Conservation (phyloP, 2,888 invertebrate species). For the Caenorhabditis sp. region DNA sequence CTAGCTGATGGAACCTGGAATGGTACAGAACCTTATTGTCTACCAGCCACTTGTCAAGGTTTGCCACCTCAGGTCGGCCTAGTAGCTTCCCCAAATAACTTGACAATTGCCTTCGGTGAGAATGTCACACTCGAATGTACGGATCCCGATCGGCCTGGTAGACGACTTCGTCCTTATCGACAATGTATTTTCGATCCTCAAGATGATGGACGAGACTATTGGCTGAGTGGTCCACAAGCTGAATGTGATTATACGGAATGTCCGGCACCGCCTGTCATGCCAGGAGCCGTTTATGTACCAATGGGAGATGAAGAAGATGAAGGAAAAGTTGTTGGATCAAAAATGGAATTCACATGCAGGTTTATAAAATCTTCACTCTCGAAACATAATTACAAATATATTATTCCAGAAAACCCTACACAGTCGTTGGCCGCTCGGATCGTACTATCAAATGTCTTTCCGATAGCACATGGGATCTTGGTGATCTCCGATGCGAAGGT, state of each 20-base stretch:
- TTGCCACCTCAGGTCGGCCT: slow-evolving; percentile 66
- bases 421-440: slow-evolving; percentile 90
- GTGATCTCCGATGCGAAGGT: slow-evolving; percentile 89
- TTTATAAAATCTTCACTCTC: too few relatives aligned
- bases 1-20: slow-evolving; percentile 91
- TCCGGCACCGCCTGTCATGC: slow-evolving; percentile 87
- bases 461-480: slow-evolving; percentile 96
- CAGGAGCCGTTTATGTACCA: slow-evolving; percentile 86
- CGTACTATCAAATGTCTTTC: slow-evolving; percentile 88
- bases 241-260: slow-evolving; percentile 78
- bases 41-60: slow-evolving; percentile 75
- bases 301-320: not conserved
- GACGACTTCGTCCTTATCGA: slow-evolving; percentile 82
- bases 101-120: slow-evolving; percentile 65
- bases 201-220: slow-evolving; percentile 73
- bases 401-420: slow-evolving; percentile 89
- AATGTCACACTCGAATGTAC: slow-evolving; percentile 68
- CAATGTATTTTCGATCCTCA: slow-evolving; percentile 96
- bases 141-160: slow-evolving; percentile 62
- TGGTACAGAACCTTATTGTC: slow-evolving; percentile 89
- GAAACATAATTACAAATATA: too few relatives aligned
- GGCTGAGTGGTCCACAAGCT: slow-evolving; percentile 67
- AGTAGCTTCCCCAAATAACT: slow-evolving; percentile 59
- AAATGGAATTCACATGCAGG: slow-evolving; percentile 79
- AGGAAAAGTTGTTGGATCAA: slow-evolving; percentile 36